phyloP scores from a whole-genome alignment of 2,797 vertebrate species.

The Chelidonichthys spinosus region DNA sequence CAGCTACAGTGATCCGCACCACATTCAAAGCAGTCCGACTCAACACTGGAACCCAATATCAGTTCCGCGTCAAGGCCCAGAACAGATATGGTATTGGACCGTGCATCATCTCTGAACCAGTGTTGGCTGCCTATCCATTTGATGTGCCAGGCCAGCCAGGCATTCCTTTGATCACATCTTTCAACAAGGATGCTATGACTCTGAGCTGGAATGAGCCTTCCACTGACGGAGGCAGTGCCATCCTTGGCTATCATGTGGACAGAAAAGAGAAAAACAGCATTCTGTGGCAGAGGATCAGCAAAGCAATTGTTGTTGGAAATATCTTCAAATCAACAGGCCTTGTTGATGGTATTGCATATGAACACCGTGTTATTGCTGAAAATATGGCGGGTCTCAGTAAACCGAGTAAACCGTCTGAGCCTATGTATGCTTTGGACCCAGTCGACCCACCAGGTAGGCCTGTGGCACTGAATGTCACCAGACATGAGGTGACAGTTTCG shows the following conservation, averaged over 20 bases:
- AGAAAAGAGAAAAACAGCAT: conserved; percentile 98
- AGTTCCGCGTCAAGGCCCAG: conserved; percentile 97
- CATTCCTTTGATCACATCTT: conserved; percentile 90
- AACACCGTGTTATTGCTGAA: conserved; percentile 96
- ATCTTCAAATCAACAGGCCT: conserved; percentile 97
- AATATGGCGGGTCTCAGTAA: conserved; percentile 97
- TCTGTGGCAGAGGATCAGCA: conserved; percentile 96
- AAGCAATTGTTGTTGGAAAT: conserved; percentile 92
- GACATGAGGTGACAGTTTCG: conserved; percentile 94
- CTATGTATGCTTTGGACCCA: conserved; percentile 93
- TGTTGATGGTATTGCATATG: conserved; percentile 95
- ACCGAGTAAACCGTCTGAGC: conserved; percentile 95
- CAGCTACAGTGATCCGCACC: conserved; percentile 97
- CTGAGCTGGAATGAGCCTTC: conserved; percentile 97
- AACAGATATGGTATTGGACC: conserved; percentile 96
- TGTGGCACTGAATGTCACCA: conserved; percentile 93
- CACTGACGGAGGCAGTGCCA: conserved; percentile 93
- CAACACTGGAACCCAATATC: conserved; percentile 93
- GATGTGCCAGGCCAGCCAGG: conserved; percentile 96
- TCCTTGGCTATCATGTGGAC: conserved; percentile 97
- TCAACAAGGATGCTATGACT: conserved; percentile 94
- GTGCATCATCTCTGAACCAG: conserved; percentile 87
- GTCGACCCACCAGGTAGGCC: conserved; percentile 96
- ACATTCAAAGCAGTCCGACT: conserved; percentile 95
- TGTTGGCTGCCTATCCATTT: conserved; percentile 96